A percentile compares a stretch with the other conserved stretches of the same genome.
Evolutionary conservation across 2,888 invertebrate species (phyloP).

Genomic region (Tetragnatha montana): DNA sequence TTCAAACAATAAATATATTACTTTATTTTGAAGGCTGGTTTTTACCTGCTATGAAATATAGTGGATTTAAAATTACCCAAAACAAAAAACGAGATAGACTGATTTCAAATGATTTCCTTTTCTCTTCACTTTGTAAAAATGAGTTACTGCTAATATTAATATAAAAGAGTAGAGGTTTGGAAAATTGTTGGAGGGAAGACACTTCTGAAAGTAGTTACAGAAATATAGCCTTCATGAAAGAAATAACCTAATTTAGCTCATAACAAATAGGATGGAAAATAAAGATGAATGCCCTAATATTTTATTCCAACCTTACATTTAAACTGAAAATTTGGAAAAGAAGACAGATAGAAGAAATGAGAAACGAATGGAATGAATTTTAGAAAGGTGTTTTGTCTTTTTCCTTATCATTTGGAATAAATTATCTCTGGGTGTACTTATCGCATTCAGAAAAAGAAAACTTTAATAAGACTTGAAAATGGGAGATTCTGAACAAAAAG

Average conservation of each 20-base stretch:
- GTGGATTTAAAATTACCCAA: too few relatives aligned
- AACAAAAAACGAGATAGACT: too few relatives aligned
- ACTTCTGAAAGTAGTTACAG: not conserved
- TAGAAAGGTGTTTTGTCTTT: not conserved
- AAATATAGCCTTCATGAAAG: not conserved
- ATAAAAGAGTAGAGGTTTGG: not conserved
- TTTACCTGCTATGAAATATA: too few relatives aligned
- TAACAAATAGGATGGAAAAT: not conserved
- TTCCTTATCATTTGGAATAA: not conserved
- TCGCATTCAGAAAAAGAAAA: not conserved
- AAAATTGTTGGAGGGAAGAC: not conserved
- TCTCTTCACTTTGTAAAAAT: not conserved
- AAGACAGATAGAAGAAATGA: not conserved
- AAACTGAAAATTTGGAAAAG: not conserved
- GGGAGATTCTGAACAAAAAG: not conserved
- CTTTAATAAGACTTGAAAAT: not conserved
- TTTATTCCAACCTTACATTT: not conserved
- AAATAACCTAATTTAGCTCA: not conserved
- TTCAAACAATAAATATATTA: too few relatives aligned
- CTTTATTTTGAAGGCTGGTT: too few relatives aligned
- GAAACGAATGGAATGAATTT: not conserved
- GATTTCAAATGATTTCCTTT: not conserved
- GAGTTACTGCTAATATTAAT: not conserved
- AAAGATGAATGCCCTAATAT: not conserved
- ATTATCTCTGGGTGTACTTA: not conserved